Evolutionary conservation across 2,888 invertebrate genomes (phyloP), one percentile per base, ranked within the genome.

Genomic region (Monochamus alternatus): DNA sequence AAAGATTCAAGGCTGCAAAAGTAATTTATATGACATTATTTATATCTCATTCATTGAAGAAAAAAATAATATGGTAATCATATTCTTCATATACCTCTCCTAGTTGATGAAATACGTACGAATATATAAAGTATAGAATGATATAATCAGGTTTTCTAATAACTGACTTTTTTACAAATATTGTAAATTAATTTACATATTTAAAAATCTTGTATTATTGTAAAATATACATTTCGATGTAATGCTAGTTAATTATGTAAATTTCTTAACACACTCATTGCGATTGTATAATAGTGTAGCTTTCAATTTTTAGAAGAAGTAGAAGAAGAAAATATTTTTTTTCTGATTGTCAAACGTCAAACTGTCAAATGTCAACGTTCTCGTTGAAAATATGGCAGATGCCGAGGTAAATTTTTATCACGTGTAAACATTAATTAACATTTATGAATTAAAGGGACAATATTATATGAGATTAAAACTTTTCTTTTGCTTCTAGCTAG

Each of bases 391-490:
- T 51, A 73, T 73, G 73, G 73, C 73, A 73, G 93, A 93, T 91
- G 89, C 90, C 82, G 93, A 93, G 92, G 93, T 93, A 90, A 89
- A 88, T 87, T 78, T 83, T 87, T 87, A 12, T 90, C 89, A 90
- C 90, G 90, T 90, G 89, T 88, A 88, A 84, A 74, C 38, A 76
- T 38, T 66, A 47, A 32, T 60, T 76, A 55, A 47, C 12, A 64
- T 68, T 74, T 62, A 62, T 76, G 55, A 77, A 68, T 75, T 63
- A 76, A 68, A 75, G 52, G 77, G 79, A 78, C 75, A 22, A 68
- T 38, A 75, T 75, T 58, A 68, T 62, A 59, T 22, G 59, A 52
- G 51, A 69, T 71, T 71, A 72, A 74, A 3, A 31, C 51, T 66
- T 68, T 77, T 76, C 62, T 89, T 89, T 75, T 52, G 43, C n/a